phyloP scores from a whole-genome alignment of 2,797 vertebrate genomes.

The Sebastes aleutianus region DNA sequence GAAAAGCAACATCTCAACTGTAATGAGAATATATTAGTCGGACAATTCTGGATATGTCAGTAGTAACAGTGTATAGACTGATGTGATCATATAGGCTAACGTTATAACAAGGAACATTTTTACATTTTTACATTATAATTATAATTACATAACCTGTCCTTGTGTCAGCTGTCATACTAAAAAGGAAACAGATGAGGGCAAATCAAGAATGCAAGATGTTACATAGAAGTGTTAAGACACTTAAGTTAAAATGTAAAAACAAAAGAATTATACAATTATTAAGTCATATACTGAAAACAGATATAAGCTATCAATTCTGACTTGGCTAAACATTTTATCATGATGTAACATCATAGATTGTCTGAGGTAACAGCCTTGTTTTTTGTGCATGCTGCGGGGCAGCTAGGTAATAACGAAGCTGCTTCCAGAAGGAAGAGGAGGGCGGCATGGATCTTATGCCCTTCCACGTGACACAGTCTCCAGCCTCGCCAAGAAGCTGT shows the following conservation, averaged over 20 bases:
- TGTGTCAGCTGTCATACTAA: neutral
- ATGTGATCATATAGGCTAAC: neutral
- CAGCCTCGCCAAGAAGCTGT: conserved; percentile 80
- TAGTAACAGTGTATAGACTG: neutral
- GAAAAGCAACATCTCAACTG: neutral
- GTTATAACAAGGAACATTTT: neutral
- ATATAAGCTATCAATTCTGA: neutral
- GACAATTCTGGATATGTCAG: neutral
- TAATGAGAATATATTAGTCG: neutral
- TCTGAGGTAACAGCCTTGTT: neutral
- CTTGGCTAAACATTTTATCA: neutral
- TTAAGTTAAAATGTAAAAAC: neutral
- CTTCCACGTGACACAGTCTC: conserved; percentile 85
- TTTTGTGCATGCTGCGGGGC: neutral
- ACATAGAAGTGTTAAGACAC: neutral
- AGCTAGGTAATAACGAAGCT: conserved; percentile 87
- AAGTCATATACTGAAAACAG: neutral
- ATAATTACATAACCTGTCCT: neutral
- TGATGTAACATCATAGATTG: neutral
- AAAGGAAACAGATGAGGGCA: neutral
- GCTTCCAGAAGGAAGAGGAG: conserved; percentile 90
- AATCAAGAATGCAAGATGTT: neutral
- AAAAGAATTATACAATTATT: neutral
- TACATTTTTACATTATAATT: neutral
- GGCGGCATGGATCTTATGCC: conserved; percentile 67